Evolutionary conservation across 2,797 vertebrate genomes (phyloP).

Genomic region (Urophycis tenuis): DNA sequence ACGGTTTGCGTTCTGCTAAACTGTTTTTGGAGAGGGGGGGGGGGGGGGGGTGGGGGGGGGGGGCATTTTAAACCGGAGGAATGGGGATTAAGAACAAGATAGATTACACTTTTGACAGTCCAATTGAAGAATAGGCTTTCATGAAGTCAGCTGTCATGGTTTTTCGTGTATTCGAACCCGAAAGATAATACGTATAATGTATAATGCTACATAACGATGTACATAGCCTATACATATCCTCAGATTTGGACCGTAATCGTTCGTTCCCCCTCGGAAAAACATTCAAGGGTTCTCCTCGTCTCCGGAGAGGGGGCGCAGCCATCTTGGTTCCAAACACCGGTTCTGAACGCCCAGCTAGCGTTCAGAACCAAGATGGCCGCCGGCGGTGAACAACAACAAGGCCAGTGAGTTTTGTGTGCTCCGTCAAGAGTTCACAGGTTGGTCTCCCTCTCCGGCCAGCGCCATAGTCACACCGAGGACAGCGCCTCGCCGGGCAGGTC

Average conservation of each 20-base stretch:
- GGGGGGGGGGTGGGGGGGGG: too few relatives aligned
- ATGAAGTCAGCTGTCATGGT: neutral
- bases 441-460: constrained; percentile 79
- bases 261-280: neutral
- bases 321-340: neutral
- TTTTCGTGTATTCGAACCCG: neutral
- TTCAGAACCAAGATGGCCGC: constrained; percentile 3
- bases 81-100: neutral
- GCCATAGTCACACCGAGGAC: constrained; percentile 92
- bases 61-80: neutral
- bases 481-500: constrained; percentile 78
- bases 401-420: neutral
- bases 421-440: constrained; percentile 46
- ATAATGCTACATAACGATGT: neutral
- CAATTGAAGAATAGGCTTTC: neutral
- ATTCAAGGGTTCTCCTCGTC: neutral
- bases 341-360: too few relatives aligned
- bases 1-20: constrained; percentile 15
- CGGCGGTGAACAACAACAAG: neutral
- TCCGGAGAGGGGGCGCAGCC: neutral
- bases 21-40: neutral
- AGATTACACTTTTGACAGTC: neutral
- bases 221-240: neutral
- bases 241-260: neutral
- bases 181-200: neutral